Percentiles rank a stretch among this genome's conserved stretches.
Evolutionary conservation across 2,888 invertebrate species (phyloP).

Genomic region (Lissonota sp.): DNA sequence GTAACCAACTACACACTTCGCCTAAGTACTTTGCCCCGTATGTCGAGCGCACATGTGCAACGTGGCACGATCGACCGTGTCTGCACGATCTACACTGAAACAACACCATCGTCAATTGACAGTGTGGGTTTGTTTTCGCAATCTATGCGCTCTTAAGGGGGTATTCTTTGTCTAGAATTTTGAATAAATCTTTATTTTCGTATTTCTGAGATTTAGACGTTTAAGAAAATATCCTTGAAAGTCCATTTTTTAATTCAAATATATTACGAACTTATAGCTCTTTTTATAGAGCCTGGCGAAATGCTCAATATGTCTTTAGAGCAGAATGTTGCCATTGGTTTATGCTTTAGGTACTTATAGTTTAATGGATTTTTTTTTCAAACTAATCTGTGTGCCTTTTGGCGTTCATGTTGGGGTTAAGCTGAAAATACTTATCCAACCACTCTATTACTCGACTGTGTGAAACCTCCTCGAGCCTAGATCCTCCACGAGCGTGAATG

Average conservation of each 20-base stretch:
- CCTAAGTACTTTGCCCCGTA: constrained; percentile 58
- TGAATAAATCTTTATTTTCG: too few species aligned
- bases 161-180: too few species aligned
- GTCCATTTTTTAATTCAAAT: too few species aligned
- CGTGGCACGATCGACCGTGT: constrained; percentile 37
- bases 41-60: constrained; percentile 6
- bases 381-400: background rate
- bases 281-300: too few species aligned
- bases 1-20: constrained; percentile 60
- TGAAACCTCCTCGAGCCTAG: constrained; percentile 45
- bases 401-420: background rate
- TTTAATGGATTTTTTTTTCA: too few species aligned
- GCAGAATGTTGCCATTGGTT: too few species aligned
- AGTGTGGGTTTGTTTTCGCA: background rate
- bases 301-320: too few species aligned
- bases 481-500: constrained; percentile 19
- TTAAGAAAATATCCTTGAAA: too few species aligned
- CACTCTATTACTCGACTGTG: constrained; percentile 39
- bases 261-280: too few species aligned
- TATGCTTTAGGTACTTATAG: too few species aligned
- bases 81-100: constrained; percentile 13
- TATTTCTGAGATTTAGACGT: too few species aligned
- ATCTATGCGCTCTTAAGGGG: constrained; percentile 10
- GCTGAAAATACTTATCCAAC: constrained; percentile 43
- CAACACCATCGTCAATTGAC: background rate